Conservation (phyloP, 2,797 vertebrate genomes). For the Micromesistius poutassou region DNA sequence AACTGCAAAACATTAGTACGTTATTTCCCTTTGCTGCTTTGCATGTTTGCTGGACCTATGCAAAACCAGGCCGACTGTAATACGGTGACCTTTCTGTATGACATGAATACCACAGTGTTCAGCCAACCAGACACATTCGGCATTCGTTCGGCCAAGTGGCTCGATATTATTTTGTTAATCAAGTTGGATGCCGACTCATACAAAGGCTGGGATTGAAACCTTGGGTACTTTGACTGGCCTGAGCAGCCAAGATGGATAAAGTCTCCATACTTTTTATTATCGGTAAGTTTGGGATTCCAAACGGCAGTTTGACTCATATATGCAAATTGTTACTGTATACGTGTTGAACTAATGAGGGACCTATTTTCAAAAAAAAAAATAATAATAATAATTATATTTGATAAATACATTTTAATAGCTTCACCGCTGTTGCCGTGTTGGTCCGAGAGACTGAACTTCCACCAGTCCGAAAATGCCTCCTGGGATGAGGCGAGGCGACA, state of each 20-base stretch:
- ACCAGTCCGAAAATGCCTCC: accelerated
- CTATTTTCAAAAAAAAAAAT: background rate
- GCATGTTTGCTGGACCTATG: slow-evolving; percentile 34
- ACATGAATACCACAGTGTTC: slow-evolving; percentile 23
- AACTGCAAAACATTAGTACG: background rate
- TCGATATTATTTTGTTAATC: background rate
- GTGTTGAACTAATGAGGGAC: background rate
- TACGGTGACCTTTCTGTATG: accelerated
- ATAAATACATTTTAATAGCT: slow-evolving; percentile 19
- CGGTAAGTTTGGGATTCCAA: slow-evolving; percentile 43
- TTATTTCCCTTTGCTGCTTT: slow-evolving; percentile 26
- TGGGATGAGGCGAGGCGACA: slow-evolving; percentile 60
- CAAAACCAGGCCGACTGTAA: slow-evolving; percentile 18
- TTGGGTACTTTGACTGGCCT: background rate
- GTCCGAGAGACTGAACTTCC: slow-evolving; percentile 51
- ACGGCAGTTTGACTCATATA: background rate
- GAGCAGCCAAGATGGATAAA: slow-evolving; percentile 12
- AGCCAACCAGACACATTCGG: slow-evolving; percentile 5
- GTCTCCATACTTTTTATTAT: slow-evolving; percentile 16
- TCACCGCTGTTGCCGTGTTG: slow-evolving; percentile 12
- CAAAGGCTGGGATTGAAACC: background rate
- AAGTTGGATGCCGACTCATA: background rate
- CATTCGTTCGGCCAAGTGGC: background rate
- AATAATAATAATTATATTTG: background rate
- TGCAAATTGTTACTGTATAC: background rate